Conservation (phyloP, 2,888 invertebrate genomes). For the Lasioglossum villosulum region DNA sequence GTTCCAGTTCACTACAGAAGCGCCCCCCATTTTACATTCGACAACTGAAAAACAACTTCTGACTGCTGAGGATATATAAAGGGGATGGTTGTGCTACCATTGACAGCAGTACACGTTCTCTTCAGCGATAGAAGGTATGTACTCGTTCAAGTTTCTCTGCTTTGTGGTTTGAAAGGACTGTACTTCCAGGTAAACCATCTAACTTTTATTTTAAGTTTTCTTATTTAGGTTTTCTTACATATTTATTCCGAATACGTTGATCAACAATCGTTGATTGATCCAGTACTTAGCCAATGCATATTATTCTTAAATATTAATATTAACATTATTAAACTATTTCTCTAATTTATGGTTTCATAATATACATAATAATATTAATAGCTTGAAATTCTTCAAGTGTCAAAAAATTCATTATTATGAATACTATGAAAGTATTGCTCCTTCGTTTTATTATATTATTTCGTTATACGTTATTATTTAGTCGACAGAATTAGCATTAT, state of each 20-base stretch:
- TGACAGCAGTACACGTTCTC: conserved; percentile 44
- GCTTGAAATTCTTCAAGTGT: no score
- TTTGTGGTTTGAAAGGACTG: neutral
- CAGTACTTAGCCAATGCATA: neutral
- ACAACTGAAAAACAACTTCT: conserved; percentile 55
- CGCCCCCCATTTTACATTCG: conserved; percentile 59
- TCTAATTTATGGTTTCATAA: neutral
- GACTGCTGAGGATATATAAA: conserved; percentile 68
- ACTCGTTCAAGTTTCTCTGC: neutral
- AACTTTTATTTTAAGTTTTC: neutral
- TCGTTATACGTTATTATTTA: no score
- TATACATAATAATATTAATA: no score
- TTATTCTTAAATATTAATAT: neutral
- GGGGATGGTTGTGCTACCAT: conserved; percentile 35
- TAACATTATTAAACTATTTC: neutral
- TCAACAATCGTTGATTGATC: neutral
- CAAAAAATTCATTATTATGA: no score
- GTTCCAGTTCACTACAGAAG: conserved; percentile 17
- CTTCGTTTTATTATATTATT: no score
- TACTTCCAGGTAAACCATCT: neutral
- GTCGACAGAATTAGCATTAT: no score
- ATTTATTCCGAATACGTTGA: neutral
- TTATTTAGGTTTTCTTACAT: neutral
- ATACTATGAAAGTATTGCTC: no score
- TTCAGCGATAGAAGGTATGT: conserved; percentile 21